A percentile compares a stretch with the other conserved stretches of the same genome.
These are phyloP conservation scores for Nothoprocta perdicaria DNA, from an alignment of 2,113 vertebrate species.

Conservation along the genomic window DNA sequence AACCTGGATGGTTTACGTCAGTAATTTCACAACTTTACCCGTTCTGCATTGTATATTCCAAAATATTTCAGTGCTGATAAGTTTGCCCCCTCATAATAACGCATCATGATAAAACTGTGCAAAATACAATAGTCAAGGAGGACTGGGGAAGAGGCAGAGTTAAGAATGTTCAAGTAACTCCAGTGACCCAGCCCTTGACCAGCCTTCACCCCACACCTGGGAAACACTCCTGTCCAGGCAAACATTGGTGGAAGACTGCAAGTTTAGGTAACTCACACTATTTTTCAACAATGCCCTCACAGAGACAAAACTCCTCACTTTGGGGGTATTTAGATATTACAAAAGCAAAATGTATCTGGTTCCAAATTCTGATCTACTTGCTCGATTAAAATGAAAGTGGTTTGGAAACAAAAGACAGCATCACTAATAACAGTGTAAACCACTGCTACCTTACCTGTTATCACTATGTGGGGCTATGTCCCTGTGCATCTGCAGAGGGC, in stretches of 20 bases:
- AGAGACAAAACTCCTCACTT: background rate
- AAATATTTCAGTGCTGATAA: background rate
- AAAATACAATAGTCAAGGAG: background rate
- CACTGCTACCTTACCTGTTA: background rate
- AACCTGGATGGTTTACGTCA: background rate
- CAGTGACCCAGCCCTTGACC: background rate
- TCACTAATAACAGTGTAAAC: background rate
- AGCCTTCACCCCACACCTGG: background rate
- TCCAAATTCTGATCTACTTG: background rate
- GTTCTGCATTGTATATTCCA: background rate
- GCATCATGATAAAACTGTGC: background rate
- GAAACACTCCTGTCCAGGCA: background rate
- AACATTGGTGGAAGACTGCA: fast-evolving
- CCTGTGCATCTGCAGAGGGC: background rate
- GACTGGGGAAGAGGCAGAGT: background rate
- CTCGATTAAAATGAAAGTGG: background rate
- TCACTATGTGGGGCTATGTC: background rate
- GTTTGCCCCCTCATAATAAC: background rate
- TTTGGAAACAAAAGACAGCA: background rate
- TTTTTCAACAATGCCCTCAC: background rate
- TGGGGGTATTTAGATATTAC: background rate
- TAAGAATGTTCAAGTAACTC: background rate
- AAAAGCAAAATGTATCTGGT: background rate
- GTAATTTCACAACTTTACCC: background rate
- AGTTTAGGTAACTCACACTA: background rate